A percentile compares a stretch with the other conserved stretches of the same genome.
Evolutionary conservation across 2,113 vertebrate species (phyloP).

Genomic region (Erythrolamprus reginae): DNA sequence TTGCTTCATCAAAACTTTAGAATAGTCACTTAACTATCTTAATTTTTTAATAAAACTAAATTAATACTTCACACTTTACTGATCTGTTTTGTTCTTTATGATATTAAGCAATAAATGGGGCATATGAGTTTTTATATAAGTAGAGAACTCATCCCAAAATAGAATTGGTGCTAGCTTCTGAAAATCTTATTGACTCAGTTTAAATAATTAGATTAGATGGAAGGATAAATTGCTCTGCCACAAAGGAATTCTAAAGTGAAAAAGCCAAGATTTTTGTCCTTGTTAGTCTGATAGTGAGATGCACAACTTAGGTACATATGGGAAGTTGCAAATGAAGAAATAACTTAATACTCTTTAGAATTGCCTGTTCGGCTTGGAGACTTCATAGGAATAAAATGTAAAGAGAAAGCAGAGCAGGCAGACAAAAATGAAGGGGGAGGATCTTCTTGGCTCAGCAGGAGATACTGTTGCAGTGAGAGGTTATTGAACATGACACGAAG

Average conservation of each 20-base stretch:
- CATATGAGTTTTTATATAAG: background rate
- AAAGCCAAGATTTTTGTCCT: background rate
- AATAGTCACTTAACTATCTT: constrained; percentile 6
- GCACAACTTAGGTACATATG: background rate
- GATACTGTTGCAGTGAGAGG: background rate
- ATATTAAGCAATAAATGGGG: constrained; percentile 25
- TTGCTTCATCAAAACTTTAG: constrained; percentile 8
- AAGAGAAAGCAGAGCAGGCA: background rate
- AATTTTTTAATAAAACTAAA: constrained; percentile 30
- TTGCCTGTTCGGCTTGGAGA: background rate
- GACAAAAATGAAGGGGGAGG: background rate
- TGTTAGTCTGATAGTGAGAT: background rate
- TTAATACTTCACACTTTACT: constrained; percentile 30
- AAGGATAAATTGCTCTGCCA: background rate
- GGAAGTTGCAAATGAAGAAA: background rate
- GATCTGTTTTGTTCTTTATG: constrained; percentile 19
- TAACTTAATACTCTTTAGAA: background rate
- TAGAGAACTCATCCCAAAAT: background rate
- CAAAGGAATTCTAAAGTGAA: background rate
- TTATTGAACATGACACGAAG: background rate
- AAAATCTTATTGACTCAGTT: background rate
- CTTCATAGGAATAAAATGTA: background rate
- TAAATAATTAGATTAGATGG: background rate
- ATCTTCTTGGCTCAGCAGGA: background rate
- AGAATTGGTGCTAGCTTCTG: background rate